A percentile compares a stretch with the other conserved stretches of the same genome.
Evolutionary conservation across 1,140 invertebrate genomes (phyloP).

Genomic region (Drosophila tani): DNA sequence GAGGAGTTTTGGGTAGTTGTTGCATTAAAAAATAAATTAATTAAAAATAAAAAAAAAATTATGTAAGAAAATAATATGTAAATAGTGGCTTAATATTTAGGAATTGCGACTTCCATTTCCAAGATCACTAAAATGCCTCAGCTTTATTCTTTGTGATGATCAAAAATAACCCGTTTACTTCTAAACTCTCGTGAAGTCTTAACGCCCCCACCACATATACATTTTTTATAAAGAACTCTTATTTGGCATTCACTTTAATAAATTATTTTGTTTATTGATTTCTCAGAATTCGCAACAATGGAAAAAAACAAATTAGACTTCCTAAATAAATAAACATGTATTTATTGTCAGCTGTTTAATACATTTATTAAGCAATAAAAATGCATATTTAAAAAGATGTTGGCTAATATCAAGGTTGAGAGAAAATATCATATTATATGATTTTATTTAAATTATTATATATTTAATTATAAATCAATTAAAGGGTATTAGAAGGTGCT

Average conservation of each 20-base stretch:
- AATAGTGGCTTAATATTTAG: no score
- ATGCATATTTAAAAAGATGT: background rate
- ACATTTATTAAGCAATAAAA: background rate
- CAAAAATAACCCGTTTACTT: conserved; percentile 12
- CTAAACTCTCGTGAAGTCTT: background rate
- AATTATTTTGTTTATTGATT: conserved; percentile 23
- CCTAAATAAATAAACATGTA: conserved; percentile 10
- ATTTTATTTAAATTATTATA: background rate
- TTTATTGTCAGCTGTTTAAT: conserved; percentile 16
- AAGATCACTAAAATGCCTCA: background rate
- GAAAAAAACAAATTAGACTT: background rate
- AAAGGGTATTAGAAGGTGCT: background rate
- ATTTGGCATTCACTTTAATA: conserved; percentile 13
- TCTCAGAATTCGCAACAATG: conserved; percentile 13
- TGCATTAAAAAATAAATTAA: no score
- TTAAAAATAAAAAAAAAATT: no score
- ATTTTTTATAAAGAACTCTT: background rate
- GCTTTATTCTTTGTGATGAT: background rate
- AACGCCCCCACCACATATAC: conserved; percentile 4
- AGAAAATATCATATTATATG: background rate
- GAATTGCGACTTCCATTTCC: no score
- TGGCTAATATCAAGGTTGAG: background rate
- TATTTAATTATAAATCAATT: no score
- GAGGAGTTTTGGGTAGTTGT: no score
- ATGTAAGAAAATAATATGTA: no score